phyloP scores from a whole-genome alignment of 1,140 invertebrate species.

The Heliconius nattereri region DNA sequence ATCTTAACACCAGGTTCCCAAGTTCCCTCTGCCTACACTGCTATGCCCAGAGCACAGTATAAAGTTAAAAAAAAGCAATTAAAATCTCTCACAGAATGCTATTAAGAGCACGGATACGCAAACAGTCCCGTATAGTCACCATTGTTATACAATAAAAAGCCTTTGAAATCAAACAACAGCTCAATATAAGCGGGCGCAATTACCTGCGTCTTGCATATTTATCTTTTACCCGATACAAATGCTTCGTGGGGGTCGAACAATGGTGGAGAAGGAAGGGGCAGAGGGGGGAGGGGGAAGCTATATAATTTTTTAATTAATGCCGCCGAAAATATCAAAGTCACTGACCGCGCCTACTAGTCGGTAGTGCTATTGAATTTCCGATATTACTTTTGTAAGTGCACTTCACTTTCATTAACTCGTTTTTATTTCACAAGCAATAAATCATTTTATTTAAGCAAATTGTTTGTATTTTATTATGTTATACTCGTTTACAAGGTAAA shows the following conservation, averaged over 20 bases:
- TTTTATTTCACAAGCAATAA: constrained; percentile 3
- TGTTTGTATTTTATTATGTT: constrained; percentile 7
- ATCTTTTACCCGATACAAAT: constrained; percentile 75
- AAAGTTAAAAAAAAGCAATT: neutral
- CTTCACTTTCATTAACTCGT: constrained; percentile 19
- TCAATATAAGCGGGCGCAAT: constrained; percentile 74
- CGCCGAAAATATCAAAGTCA: constrained; percentile 78
- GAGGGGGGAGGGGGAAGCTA: constrained; percentile 51
- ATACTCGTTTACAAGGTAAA: constrained; percentile 5
- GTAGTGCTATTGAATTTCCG: constrained; percentile 67
- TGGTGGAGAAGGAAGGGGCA: constrained; percentile 54
- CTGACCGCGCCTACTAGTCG: constrained; percentile 63
- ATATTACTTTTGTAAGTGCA: constrained; percentile 62
- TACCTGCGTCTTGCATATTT: constrained; percentile 76
- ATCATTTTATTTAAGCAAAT: neutral
- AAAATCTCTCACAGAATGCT: constrained; percentile 15
- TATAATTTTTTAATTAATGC: constrained; percentile 80
- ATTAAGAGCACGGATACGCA: constrained; percentile 23
- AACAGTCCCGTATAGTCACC: constrained; percentile 37
- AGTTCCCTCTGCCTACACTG: too few relatives aligned
- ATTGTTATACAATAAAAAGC: constrained; percentile 55
- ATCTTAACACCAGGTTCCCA: too few relatives aligned
- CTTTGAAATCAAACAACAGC: constrained; percentile 75
- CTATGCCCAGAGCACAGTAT: neutral
- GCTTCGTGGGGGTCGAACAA: constrained; percentile 71